These are phyloP conservation scores for Microcaecilia unicolor DNA, from an alignment of 2,797 vertebrate genomes.

Conservation along the genomic window DNA sequence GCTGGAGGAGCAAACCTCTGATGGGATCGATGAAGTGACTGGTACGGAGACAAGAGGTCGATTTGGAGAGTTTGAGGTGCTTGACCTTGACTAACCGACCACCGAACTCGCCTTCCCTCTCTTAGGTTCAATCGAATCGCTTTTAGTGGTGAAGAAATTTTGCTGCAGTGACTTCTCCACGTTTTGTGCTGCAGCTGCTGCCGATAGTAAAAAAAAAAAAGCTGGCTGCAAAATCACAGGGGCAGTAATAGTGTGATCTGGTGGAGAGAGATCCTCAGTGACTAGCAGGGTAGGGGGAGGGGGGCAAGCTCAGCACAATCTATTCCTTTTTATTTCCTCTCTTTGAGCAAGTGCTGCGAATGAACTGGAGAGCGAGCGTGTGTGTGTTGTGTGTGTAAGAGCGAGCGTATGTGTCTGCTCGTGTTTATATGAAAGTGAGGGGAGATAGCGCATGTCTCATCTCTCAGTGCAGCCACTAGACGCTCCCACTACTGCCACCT, in stretches of 20 bases:
- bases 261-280: neutral
- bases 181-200: neutral
- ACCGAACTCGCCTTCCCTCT: neutral
- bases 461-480: constrained; percentile 57
- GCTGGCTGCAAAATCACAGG: neutral
- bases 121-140: neutral
- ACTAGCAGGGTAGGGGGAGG: neutral
- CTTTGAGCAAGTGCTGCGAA: neutral
- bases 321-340: neutral
- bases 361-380: neutral
- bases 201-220: too few species aligned
- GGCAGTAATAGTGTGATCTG: neutral
- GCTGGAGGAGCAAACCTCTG: too few species aligned
- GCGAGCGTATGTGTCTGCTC: neutral
- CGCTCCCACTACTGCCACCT: constrained; percentile 60
- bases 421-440: constrained; percentile 14
- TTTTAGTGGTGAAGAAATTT: constrained; percentile 1
- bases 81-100: constrained; percentile 11
- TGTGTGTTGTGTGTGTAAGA: neutral
- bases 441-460: constrained; percentile 78
- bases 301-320: too few species aligned
- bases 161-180: constrained; percentile 8
- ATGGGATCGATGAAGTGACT: too few species aligned
- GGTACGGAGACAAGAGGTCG: too few species aligned
- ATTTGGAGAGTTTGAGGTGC: neutral